Percentiles rank a stretch among this genome's conserved stretches.
Conservation (phyloP, 2,888 invertebrate genomes). For the Melipona bicolor region DNA sequence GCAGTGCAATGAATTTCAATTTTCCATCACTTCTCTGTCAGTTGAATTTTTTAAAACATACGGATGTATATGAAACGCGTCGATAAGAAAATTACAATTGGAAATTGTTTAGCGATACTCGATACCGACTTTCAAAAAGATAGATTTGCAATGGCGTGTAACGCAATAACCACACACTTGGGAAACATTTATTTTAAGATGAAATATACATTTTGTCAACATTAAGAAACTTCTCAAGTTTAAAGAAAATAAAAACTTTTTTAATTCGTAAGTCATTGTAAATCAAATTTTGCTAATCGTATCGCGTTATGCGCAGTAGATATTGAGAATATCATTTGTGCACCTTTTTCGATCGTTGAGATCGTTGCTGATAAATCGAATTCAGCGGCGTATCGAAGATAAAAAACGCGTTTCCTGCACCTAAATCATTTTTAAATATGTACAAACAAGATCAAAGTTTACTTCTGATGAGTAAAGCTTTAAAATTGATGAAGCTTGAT, state of each 20-base stretch:
- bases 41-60: not conserved
- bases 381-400: not conserved
- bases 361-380: constrained; percentile 20
- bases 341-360: constrained; percentile 21
- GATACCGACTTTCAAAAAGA: not conserved
- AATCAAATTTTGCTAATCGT: not conserved
- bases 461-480: not conserved
- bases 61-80: not conserved
- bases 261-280: not conserved
- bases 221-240: not conserved
- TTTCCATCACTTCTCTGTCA: not conserved
- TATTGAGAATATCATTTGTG: constrained; percentile 1
- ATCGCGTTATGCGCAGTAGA: not conserved
- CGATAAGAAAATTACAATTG: not conserved
- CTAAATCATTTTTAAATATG: not conserved
- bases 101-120: not conserved
- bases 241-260: not conserved
- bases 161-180: not conserved
- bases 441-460: not conserved
- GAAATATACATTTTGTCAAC: not conserved
- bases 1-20: not conserved
- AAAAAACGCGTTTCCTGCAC: not conserved
- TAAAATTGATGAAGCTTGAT: not conserved
- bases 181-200: not conserved
- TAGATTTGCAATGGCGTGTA: not conserved